Base-by-base conservation (phyloP, 1,140 invertebrate genomes). In the Phymorhynchus buccinoides region DNA sequence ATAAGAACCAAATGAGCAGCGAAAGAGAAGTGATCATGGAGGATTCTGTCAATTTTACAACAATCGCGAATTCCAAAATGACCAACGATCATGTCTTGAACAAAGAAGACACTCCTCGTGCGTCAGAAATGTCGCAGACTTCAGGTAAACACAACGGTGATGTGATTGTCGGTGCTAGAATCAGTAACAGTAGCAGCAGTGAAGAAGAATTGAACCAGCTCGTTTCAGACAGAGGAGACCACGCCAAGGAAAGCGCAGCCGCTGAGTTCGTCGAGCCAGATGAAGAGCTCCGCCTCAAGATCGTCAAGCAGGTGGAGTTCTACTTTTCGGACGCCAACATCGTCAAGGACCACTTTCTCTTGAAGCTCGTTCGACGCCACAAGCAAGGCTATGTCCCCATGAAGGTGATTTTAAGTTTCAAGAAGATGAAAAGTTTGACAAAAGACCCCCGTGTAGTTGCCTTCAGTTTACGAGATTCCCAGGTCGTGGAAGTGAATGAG, bases 241-340 rank as follows among this genome's bases (percentile, higher is more conserved):
- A 62, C 56, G 22, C 4, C 22, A 62, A 22, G n/a, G 4, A 16
- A 62, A n/a, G n/a, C n/a, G 56, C 87, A 6, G 86, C 84, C 42
- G 80, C 86, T 32, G 89, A 90, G 44, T 92, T 92, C 83, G 84
- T 88, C n/a, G 83, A 89, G 42, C 91, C 91, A 4, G 86, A 86
- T 37, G 91, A 92, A 42, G 91, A 92, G 84, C 84, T 90, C 2
- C 48, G 80, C 32, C 88, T 90, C 41, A 90, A 90, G 80, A 92
- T 92, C 75, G 89, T 92, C 14, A 89, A 89, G 73, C 90, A 92
- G 86, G 91, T 91, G 18, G 92, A 92, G 93, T 98, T 97, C 91
- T 98, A 98, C 93, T 98, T 99, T 92, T 97, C 97, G 81, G 97
- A 98, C 91, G 97, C 96, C 22, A 98, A 98, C 91, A 97, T 99